Conservation (phyloP, 2,113 vertebrate genomes). For the Dissostichus mawsoni region DNA sequence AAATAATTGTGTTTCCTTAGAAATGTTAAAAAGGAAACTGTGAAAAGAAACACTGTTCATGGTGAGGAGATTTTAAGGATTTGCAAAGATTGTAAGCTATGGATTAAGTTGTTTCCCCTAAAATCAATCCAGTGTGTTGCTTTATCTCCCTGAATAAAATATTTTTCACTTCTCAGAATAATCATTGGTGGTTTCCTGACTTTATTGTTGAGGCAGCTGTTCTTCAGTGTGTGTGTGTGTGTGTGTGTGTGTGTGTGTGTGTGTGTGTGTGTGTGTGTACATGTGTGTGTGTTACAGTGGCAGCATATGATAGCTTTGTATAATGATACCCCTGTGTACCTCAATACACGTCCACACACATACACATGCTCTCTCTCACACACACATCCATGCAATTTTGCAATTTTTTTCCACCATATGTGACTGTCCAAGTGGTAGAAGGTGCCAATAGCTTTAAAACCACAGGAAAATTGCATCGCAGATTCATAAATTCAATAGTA, state of each 20-base stretch:
- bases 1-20: conserved; percentile 56
- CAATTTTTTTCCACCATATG: conserved; percentile 66
- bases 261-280: conserved; percentile 27
- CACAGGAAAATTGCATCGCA: conserved; percentile 77
- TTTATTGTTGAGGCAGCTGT: conserved; percentile 75
- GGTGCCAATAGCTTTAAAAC: conserved; percentile 78
- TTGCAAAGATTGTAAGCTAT: conserved; percentile 25
- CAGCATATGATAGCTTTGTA: conserved; percentile 64
- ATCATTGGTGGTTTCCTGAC: conserved; percentile 49
- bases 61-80: conserved; percentile 39
- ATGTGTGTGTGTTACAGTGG: conserved; percentile 38
- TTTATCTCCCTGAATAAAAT: conserved; percentile 47
- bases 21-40: conserved; percentile 13
- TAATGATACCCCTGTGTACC: conserved; percentile 71
- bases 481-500: conserved; percentile 79
- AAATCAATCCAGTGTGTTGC: conserved; percentile 43
- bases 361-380: conserved; percentile 29
- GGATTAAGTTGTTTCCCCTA: conserved; percentile 44
- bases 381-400: conserved; percentile 58
- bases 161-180: conserved; percentile 47
- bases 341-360: conserved; percentile 36
- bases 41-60: conserved; percentile 42
- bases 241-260: conserved; percentile 31
- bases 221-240: conserved; percentile 39
- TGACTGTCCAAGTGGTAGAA: conserved; percentile 69